phyloP scores from a whole-genome alignment of 2,888 invertebrate genomes.

The Graphium colonna region DNA sequence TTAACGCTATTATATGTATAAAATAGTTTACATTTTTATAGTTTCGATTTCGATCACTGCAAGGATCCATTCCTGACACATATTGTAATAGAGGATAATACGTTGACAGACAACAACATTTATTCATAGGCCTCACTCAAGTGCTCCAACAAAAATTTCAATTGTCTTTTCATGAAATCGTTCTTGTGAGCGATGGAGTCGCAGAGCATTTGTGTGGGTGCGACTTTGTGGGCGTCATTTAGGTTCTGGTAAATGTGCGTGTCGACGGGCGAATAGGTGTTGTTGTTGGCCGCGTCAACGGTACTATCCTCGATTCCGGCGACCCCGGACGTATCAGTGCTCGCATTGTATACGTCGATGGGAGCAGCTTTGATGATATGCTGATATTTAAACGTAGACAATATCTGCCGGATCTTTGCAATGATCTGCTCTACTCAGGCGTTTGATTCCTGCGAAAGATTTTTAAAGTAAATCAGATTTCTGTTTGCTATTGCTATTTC shows the following conservation, averaged over 20 bases:
- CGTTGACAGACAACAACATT: slow-evolving; percentile 60
- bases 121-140: slow-evolving; percentile 84
- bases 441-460: slow-evolving; percentile 88
- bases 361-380: slow-evolving; percentile 77
- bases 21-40: slow-evolving; percentile 66
- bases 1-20: slow-evolving; percentile 65
- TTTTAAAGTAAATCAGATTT: slow-evolving; percentile 67
- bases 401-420: slow-evolving; percentile 90
- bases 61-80: slow-evolving; percentile 76
- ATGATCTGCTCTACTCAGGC: slow-evolving; percentile 94
- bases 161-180: slow-evolving; percentile 70
- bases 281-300: slow-evolving; percentile 62
- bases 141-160: slow-evolving; percentile 82
- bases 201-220: slow-evolving; percentile 69
- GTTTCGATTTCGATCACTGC: slow-evolving; percentile 77
- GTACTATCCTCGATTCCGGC: slow-evolving; percentile 63
- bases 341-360: slow-evolving; percentile 71
- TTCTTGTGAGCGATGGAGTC: slow-evolving; percentile 75
- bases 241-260: slow-evolving; percentile 59
- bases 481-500: slow-evolving; percentile 42
- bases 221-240: slow-evolving; percentile 60
- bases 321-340: slow-evolving; percentile 53
- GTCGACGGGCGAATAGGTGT: slow-evolving; percentile 37
- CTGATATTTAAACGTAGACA: slow-evolving; percentile 86
- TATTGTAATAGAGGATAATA: slow-evolving; percentile 71